Evolutionary conservation across 1,140 invertebrate species (phyloP).

Genomic region (Drosophila watanabei): DNA sequence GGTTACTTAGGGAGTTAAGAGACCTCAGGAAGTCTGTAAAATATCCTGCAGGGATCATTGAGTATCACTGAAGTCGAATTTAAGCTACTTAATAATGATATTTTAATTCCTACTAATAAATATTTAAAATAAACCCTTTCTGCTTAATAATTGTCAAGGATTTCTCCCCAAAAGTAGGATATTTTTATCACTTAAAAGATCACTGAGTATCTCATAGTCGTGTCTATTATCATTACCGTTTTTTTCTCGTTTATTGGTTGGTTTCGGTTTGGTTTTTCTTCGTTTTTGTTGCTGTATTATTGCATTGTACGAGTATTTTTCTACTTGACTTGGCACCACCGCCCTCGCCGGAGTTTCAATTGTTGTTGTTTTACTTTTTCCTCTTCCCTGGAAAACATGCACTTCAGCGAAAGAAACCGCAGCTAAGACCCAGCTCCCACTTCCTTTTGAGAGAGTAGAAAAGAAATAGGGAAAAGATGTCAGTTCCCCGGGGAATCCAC

Average conservation of each 20-base stretch:
- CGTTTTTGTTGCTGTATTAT: slow-evolving; percentile 63
- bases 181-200: too few species aligned
- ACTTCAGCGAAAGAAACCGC: slow-evolving; percentile 74
- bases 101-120: not conserved
- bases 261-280: slow-evolving; percentile 41
- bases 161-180: not conserved
- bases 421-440: slow-evolving; percentile 42
- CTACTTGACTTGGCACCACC: slow-evolving; percentile 81
- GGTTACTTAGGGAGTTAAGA: not conserved
- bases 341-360: slow-evolving; percentile 44
- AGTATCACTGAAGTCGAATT: too few species aligned
- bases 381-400: slow-evolving; percentile 57
- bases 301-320: slow-evolving; percentile 82
- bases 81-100: not conserved
- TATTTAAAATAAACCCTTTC: not conserved
- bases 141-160: not conserved
- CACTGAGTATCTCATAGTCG: not conserved
- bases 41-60: too few species aligned
- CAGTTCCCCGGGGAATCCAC: slow-evolving; percentile 52
- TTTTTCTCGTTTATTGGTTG: slow-evolving; percentile 25
- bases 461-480: slow-evolving; percentile 27
- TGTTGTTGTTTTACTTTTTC: slow-evolving; percentile 38
- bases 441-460: slow-evolving; percentile 1
- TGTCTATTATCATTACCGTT: not conserved
- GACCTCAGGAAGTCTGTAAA: not conserved